Conservation (phyloP, 2,113 vertebrate genomes). For the Boulengeromyrus knoepffleri region DNA sequence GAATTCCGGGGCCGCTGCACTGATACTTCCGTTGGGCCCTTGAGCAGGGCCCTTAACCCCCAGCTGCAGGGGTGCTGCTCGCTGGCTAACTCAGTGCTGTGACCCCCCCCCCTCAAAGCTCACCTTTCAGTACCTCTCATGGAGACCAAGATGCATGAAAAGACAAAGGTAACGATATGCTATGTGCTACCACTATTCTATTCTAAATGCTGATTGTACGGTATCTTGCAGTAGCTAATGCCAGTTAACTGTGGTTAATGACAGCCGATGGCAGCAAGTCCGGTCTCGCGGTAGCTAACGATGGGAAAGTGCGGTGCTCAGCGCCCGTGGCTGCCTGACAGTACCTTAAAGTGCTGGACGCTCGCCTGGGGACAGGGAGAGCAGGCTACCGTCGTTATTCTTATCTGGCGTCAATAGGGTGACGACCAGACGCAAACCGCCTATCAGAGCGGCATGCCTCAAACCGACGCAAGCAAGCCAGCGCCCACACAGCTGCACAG, state of each 20-base stretch:
- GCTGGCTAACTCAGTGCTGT: background rate
- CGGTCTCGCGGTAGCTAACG: too few species aligned
- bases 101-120: background rate
- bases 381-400: background rate
- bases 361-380: background rate
- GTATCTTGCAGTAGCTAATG: background rate
- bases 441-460: background rate
- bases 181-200: background rate
- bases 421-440: background rate
- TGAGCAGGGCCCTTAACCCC: background rate
- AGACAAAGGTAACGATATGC: background rate
- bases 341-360: background rate
- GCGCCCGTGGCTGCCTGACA: background rate
- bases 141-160: background rate
- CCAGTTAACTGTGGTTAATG: background rate
- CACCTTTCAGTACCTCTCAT: background rate
- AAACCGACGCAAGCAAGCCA: background rate
- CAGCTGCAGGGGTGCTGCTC: background rate
- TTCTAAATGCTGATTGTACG: background rate
- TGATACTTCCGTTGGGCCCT: background rate
- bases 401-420: background rate
- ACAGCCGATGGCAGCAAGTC: background rate
- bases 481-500: background rate
- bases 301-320: background rate
- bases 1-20: background rate